These are phyloP conservation scores for Hartigia nigra DNA, from an alignment of 2,888 invertebrate genomes.

Conservation along the genomic window DNA sequence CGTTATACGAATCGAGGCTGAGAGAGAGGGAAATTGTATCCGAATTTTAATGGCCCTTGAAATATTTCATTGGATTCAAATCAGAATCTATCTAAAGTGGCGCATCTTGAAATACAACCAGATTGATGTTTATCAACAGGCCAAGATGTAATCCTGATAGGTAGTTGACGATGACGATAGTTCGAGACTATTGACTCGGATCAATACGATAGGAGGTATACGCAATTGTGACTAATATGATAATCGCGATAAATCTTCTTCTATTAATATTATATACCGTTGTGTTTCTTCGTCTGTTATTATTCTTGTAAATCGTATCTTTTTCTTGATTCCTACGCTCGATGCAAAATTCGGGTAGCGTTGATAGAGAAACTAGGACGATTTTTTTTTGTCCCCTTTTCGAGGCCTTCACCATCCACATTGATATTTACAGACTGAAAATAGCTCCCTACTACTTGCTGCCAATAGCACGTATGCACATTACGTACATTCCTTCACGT, in stretches of 20 bases:
- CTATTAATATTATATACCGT: no score
- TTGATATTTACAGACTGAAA: neutral
- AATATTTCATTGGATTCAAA: neutral
- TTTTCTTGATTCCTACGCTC: neutral
- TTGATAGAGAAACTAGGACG: neutral
- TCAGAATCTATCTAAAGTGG: neutral
- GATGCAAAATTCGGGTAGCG: neutral
- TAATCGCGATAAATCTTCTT: neutral
- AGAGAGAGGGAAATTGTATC: neutral
- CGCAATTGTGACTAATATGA: no score
- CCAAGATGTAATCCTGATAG: neutral
- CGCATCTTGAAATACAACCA: neutral
- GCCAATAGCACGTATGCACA: neutral
- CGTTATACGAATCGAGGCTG: no score
- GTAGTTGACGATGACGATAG: neutral
- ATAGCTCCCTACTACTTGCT: neutral
- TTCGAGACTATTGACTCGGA: neutral
- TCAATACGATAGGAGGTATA: neutral
- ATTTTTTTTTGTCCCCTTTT: neutral
- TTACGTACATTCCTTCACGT: neutral
- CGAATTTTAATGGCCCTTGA: neutral
- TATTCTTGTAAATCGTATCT: neutral
- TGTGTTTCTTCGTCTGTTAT: neutral
- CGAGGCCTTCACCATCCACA: neutral
- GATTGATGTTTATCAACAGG: neutral